These are phyloP conservation scores for Sebastes taczanowskii DNA, from an alignment of 2,797 vertebrate genomes.

Conservation along the genomic window DNA sequence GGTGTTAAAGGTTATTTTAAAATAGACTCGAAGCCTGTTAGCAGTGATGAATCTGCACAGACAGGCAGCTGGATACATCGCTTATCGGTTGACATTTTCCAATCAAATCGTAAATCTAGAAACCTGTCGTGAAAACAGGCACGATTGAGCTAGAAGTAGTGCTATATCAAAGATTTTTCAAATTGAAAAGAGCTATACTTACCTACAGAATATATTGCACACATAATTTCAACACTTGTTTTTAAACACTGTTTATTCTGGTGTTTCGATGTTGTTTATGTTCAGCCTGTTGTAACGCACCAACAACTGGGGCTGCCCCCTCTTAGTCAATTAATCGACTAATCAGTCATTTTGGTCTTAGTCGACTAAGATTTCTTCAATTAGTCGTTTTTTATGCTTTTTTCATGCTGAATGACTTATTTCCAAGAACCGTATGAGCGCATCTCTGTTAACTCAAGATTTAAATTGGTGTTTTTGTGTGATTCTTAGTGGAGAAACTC, in stretches of 20 bases:
- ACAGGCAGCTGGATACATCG: neutral
- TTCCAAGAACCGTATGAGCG: neutral
- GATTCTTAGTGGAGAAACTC: neutral
- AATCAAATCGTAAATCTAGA: neutral
- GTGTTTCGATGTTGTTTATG: neutral
- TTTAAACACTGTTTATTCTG: neutral
- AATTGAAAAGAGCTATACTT: neutral
- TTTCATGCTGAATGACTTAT: neutral
- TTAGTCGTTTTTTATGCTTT: neutral
- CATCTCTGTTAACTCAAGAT: neutral
- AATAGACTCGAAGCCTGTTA: neutral
- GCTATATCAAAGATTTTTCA: neutral
- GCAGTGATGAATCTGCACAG: neutral
- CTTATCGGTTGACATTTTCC: neutral
- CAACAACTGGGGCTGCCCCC: neutral
- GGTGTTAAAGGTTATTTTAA: neutral
- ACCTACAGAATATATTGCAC: neutral
- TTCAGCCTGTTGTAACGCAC: neutral
- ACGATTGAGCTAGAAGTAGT: neutral
- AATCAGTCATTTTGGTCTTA: neutral
- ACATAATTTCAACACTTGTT: neutral
- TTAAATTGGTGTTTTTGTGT: neutral
- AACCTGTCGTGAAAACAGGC: neutral
- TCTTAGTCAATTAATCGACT: rapidly evolving
- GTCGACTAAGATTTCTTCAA: neutral